Base-by-base conservation (phyloP, 2,888 invertebrate genomes). In the Carabus problematicus region DNA sequence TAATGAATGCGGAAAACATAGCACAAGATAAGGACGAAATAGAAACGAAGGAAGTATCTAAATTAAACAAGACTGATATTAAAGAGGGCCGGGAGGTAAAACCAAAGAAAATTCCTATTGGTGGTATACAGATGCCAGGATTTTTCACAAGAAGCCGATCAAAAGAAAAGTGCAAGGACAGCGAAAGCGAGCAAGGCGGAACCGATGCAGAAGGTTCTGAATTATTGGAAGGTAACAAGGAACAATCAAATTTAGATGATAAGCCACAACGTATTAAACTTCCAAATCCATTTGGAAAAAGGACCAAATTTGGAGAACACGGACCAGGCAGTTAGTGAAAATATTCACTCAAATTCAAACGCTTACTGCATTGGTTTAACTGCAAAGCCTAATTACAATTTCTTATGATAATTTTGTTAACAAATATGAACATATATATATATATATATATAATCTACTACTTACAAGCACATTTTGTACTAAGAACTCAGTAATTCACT, bases 51-150 rank as follows among this genome's bases (percentile, higher is more conserved):
- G 86, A 81, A 70, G 78, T 79, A 73, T 84, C 86, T 7, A 88
- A 87, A 49, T 81, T 84, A n/a, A 83, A 82, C 1, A 84, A 85
- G 12, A 83, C 83, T 70, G 85, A 86, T 16, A 87, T 85, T 6
- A 88, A 88, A 74, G 89, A 90, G 74, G 91, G 90, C 60, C 86
- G 90, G 71, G 91, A 91, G 82, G 91, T 91, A 41, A 90, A 90
- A 77, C 91, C 91, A 70, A 91, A 90, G 79, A 93, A 92, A 79
- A 92, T 93, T 75, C 93, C 93, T 3, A 93, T 93, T 76, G 93
- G 93, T 60, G 93, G 92, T n/a, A 91, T 93, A 73, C 92, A 93
- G 83, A 90, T 93, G 88, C 93, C 93, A 3, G 93, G 93, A 12
- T 93, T 93, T 82, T 93, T 93, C 77, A 90, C 89, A 71, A 88